Base-by-base conservation (phyloP, 2,797 vertebrate species). In the Falco columbarius region DNA sequence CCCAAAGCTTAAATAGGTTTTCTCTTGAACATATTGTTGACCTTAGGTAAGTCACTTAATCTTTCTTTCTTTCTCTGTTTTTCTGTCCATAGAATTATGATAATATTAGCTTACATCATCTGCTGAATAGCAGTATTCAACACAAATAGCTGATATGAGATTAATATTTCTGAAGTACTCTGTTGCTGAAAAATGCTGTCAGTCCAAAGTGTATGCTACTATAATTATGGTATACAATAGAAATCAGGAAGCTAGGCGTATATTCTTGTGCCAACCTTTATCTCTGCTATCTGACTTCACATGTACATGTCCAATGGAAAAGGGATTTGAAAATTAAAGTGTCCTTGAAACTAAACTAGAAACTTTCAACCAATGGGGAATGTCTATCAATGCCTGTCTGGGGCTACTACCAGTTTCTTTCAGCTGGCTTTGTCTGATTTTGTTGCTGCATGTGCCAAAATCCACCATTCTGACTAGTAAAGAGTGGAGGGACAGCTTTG, bases 111-210 rank as follows among this genome's bases (percentile, higher is more conserved):
- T 95, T 71, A 18, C 40, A 49, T 68, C 68, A 59, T 16, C 59
- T 67, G 67, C 91, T 89, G 81, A 91, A 91, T 81, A 89, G 55
- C 61, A 86, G 91, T 77, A 83, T 82, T 89, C 86, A 77, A 71
- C 68, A 81, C 56, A 92, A 95, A 86, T 71, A 84, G 68, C 74
- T 49, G 79, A 58, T 56, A 36, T 54, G 51, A 83, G 30, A 82
- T 94, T 95, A 96, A 56, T 93, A 76, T 82, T 89, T 87, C 49
- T 71, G 14, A 91, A 91, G 36, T 42, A 61, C 6, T 51, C 32
- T 30, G 11, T 29, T 87, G 74, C 36, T 82, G 87, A 73, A 90
- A 96, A 96, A 71, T 70, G 36, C 52, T 82, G 77, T 85, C 91
- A 93, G 52, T 34, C 63, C 36, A 36, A 87, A 93, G 52, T 7